Evolutionary conservation across 2,797 vertebrate genomes (phyloP).

Genomic region (Ctenopoma multispine): DNA sequence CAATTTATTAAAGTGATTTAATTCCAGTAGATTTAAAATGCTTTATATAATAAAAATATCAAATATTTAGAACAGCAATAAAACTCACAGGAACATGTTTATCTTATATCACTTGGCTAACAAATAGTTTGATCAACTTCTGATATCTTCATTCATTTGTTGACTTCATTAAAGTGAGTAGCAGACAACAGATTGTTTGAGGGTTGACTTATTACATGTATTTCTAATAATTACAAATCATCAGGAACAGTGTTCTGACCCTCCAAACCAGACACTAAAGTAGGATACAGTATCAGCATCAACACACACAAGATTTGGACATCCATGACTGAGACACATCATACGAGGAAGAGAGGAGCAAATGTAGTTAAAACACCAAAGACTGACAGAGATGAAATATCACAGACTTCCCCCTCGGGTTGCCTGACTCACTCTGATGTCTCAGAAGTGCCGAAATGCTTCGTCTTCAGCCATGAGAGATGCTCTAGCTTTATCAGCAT

Average conservation of each 20-base stretch:
- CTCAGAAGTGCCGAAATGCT: conserved; percentile 50
- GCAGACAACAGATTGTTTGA: background rate
- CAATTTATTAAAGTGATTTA: no score
- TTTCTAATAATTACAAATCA: background rate
- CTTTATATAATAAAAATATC: background rate
- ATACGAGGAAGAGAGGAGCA: background rate
- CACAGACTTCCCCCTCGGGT: conserved; percentile 8
- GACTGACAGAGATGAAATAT: conserved; percentile 37
- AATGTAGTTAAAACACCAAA: conserved; percentile 18
- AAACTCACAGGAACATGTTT: background rate
- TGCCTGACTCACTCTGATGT: conserved; percentile 46
- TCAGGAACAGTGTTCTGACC: background rate
- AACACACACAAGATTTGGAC: conserved; percentile 8
- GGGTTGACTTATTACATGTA: no score
- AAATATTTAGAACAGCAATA: background rate
- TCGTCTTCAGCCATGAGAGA: conserved; percentile 47
- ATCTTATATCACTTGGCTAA: background rate
- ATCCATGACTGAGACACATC: background rate
- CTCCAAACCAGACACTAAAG: background rate
- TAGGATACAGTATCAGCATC: background rate
- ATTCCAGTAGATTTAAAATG: background rate
- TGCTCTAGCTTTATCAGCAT: conserved; percentile 58
- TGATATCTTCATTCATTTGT: background rate
- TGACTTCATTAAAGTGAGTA: background rate
- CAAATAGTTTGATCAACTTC: background rate